Evolutionary conservation across 2,888 invertebrate genomes (phyloP).

Genomic region (Pseudolycoriella hygida): DNA sequence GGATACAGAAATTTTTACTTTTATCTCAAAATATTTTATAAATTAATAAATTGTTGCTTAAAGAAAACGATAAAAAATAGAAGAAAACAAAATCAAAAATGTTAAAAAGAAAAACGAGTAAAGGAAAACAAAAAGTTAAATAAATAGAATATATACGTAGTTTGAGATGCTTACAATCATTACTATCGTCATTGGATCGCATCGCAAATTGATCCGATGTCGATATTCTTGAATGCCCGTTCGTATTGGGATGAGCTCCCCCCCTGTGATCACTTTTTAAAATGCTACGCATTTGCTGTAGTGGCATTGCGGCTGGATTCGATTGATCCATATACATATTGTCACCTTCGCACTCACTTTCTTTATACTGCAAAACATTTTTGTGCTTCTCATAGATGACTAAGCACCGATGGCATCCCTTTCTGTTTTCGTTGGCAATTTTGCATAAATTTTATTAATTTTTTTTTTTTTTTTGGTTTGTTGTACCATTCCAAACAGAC

Average conservation of each 20-base stretch:
- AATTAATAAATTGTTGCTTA: no score
- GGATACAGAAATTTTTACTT: no score
- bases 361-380: slow-evolving; percentile 92
- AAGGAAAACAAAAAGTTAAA: background rate
- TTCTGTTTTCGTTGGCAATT: slow-evolving; percentile 35
- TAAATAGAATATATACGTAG: slow-evolving; percentile 3
- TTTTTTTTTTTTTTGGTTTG: background rate
- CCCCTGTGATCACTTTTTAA: slow-evolving; percentile 32
- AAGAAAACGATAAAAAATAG: background rate
- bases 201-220: slow-evolving; percentile 33
- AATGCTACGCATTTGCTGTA: slow-evolving; percentile 26
- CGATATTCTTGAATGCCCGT: slow-evolving; percentile 32
- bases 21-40: no score
- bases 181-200: slow-evolving; percentile 33
- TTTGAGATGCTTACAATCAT: slow-evolving; percentile 31
- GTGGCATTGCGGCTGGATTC: slow-evolving; percentile 32
- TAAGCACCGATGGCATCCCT: slow-evolving; percentile 84
- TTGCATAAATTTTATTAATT: background rate
- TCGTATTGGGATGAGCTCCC: slow-evolving; percentile 33
- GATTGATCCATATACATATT: slow-evolving; percentile 33
- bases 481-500: no score
- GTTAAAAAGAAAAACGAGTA: background rate
- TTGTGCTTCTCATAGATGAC: slow-evolving; percentile 90
- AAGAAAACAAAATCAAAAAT: background rate
- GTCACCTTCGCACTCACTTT: slow-evolving; percentile 66